Conservation (phyloP, 2,797 vertebrate genomes). For the Molossus molossus region DNA sequence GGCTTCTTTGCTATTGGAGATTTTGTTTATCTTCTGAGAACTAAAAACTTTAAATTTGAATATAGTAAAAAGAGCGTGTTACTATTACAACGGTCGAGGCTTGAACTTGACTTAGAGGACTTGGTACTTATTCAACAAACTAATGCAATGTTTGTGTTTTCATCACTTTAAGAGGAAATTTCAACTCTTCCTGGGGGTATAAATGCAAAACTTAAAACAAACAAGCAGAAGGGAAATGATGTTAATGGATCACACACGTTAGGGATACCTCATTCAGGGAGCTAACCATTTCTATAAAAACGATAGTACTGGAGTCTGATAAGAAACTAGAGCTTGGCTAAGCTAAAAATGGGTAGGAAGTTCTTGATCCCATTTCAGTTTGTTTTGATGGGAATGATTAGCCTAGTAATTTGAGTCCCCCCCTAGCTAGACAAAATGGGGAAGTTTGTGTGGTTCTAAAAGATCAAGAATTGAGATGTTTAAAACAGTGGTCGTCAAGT, state of each 20-base stretch:
- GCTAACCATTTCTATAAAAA: not conserved
- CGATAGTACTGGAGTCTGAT: not conserved
- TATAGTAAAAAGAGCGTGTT: not conserved
- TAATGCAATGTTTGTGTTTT: not conserved
- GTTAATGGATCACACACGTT: not conserved
- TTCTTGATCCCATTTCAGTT: not conserved
- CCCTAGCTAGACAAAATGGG: not conserved
- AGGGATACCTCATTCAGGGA: not conserved
- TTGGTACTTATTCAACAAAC: not conserved
- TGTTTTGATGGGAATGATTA: not conserved
- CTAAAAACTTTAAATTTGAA: not conserved
- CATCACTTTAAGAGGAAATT: not conserved
- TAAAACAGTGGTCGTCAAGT: not conserved
- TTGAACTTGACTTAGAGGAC: not conserved
- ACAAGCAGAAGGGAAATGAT: not conserved
- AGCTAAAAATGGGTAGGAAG: not conserved
- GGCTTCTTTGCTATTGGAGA: not conserved
- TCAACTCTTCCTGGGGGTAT: not conserved
- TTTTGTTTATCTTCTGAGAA: not conserved
- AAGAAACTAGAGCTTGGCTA: not conserved
- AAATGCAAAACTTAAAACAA: conserved; percentile 5
- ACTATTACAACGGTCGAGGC: not conserved
- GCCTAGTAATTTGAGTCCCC: not conserved
- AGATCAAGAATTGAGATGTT: not conserved
- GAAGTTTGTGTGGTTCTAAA: not conserved